Percentiles rank a stretch among this genome's conserved stretches.
phyloP scores from a whole-genome alignment of 1,140 invertebrate genomes.

The Druon quercuslanigerum region DNA sequence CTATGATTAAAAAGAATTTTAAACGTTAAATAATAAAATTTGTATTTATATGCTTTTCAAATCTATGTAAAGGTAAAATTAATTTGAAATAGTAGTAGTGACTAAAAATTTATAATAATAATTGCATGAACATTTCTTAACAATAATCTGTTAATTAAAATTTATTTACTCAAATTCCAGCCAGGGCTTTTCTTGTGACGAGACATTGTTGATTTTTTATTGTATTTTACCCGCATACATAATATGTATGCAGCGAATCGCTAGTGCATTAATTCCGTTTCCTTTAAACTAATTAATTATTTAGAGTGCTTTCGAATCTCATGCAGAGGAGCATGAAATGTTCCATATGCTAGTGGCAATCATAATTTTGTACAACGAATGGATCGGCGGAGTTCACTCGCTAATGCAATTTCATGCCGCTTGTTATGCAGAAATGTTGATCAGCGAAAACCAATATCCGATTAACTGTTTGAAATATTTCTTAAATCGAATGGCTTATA shows the following conservation, averaged over 20 bases:
- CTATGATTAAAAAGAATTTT: too few relatives aligned
- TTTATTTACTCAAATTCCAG: too few relatives aligned
- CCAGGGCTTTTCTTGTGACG: too few relatives aligned
- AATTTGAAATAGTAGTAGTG: too few relatives aligned
- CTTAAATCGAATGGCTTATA: background rate
- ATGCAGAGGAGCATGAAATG: constrained; percentile 19
- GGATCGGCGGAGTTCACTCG: constrained; percentile 16
- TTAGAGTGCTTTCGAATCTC: constrained; percentile 15
- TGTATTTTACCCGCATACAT: background rate
- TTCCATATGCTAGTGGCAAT: constrained; percentile 27
- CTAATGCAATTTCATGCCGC: constrained; percentile 25
- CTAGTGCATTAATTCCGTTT: constrained; percentile 6
- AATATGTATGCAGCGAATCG: background rate
- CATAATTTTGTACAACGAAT: constrained; percentile 29
- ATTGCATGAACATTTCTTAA: too few relatives aligned
- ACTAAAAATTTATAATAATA: too few relatives aligned
- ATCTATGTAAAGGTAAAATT: too few relatives aligned
- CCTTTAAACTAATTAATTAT: constrained; percentile 28
- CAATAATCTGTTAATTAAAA: too few relatives aligned
- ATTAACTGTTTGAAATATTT: constrained; percentile 4
- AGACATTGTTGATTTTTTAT: too few relatives aligned
- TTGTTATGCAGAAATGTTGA: constrained; percentile 16
- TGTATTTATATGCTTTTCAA: too few relatives aligned
- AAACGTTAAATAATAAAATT: too few relatives aligned
- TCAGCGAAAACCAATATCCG: constrained; percentile 6